Percentiles rank a stretch among this genome's conserved stretches.
Evolutionary conservation across 1,140 invertebrate genomes (phyloP).

Genomic region (Megalopta genalis): DNA sequence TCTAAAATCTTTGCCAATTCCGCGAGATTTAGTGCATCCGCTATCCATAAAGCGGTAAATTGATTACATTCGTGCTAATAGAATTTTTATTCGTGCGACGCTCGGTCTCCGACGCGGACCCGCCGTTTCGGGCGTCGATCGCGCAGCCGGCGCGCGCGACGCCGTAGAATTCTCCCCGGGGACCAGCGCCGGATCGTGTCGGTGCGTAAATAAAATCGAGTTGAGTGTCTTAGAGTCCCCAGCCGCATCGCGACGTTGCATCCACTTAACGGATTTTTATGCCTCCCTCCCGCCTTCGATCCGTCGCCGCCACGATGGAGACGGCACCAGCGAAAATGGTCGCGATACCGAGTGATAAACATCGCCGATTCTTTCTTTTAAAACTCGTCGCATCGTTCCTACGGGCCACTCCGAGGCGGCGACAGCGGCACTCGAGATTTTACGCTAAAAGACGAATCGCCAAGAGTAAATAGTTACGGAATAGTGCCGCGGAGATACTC

Average conservation of each 20-base stretch:
- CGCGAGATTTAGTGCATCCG: conserved; percentile 30
- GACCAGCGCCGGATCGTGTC: not conserved
- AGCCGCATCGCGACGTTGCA: not conserved
- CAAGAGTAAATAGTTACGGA: not conserved
- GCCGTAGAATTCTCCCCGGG: not conserved
- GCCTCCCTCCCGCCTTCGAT: not conserved
- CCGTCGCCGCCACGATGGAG: not conserved
- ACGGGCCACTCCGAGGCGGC: not conserved
- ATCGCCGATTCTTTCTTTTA: not conserved
- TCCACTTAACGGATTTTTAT: conserved; percentile 14
- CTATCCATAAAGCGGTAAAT: conserved; percentile 33
- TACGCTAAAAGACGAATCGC: not conserved
- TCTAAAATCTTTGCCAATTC: conserved; percentile 44
- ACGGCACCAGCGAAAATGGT: conserved; percentile 12
- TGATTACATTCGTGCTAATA: conserved; percentile 41
- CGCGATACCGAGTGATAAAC: conserved; percentile 4
- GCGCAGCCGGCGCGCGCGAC: too few relatives aligned
- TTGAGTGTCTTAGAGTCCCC: not conserved
- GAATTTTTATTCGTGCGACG: conserved; percentile 42
- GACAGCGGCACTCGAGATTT: not conserved
- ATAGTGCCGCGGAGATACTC: not conserved
- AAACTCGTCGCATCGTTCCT: not conserved
- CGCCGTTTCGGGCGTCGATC: not conserved
- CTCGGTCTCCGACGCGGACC: not conserved
- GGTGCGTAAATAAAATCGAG: conserved; percentile 3